phyloP scores from a whole-genome alignment of 2,113 vertebrate species.

The Pardalotus punctatus region DNA sequence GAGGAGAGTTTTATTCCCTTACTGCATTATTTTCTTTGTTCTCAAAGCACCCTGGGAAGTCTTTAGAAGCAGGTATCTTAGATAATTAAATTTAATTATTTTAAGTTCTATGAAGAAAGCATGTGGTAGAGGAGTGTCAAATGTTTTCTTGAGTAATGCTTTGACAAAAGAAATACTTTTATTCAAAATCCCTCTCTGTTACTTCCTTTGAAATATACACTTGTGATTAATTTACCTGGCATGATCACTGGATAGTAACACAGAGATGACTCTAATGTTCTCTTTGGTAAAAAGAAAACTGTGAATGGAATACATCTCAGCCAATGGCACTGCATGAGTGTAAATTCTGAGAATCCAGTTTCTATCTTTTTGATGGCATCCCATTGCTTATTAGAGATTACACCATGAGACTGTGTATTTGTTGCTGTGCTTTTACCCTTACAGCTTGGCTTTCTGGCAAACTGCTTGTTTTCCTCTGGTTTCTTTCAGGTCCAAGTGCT shows the following conservation, averaged over 20 bases:
- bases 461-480: constrained; percentile 61
- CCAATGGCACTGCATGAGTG: neutral
- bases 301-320: neutral
- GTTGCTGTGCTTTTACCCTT: neutral
- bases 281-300: neutral
- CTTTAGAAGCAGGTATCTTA: neutral
- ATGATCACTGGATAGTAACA: neutral
- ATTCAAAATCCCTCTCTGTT: neutral
- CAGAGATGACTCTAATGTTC: neutral
- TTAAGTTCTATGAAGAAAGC: neutral
- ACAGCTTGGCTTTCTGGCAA: constrained; percentile 36
- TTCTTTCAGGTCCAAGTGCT: constrained; percentile 71
- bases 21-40: neutral
- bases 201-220: neutral
- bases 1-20: neutral
- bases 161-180: neutral
- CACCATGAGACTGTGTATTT: neutral
- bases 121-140: neutral
- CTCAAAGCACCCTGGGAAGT: neutral
- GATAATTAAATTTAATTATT: neutral
- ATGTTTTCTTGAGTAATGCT: neutral
- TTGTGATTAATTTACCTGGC: neutral
- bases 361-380: neutral
- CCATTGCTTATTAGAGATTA: neutral
- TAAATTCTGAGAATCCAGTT: neutral